Evolutionary conservation across 1,140 invertebrate species (phyloP), one percentile per base, ranked within the genome.

Genomic region (Pantala flavescens): DNA sequence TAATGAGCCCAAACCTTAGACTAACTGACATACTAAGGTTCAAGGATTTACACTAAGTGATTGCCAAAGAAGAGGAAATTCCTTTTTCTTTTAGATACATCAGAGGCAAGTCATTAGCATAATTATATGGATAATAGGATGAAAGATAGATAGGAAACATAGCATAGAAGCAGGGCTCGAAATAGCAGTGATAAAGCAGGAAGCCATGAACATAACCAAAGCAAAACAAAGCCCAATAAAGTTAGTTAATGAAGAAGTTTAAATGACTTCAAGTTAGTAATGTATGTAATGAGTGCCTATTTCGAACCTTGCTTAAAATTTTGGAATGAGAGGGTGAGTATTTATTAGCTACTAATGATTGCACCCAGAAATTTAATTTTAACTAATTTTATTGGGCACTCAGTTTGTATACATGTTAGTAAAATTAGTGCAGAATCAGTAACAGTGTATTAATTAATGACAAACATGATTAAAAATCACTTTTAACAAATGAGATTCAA

Each of bases 351-450:
- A 63, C 49, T 63, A 63, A 63, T 63, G 49, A 63, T 63, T 63
- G 49, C 49, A 63, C 49, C 49, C 49, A 63, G 49, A 63, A 19
- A 21, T 63, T 63, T 16, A 63, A 80, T 80, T 84, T 84, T 81
- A 84, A 85, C 83, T 83, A 82, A 84, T 81, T 84, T 86, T 86
- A 86, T 86, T 86, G 85, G 85, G 84, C 84, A 85, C 83, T 85
- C 81, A 36, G 71, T 28, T 72, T n/a, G 71, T 63, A 63, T 63
- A 63, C 49, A 63, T 63, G 49, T 63, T 72, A 72, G 42, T 72
- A 72, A 72, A 28, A 72, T 72, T 24, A 42, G 71, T 72, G 71
- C 71, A 72, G 19, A n/a, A 11, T n/a, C 71, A 72, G 28, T n/a
- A 72, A 72, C 71, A 72, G 71, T 72, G 71, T 63, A 63, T 63